phyloP scores from a whole-genome alignment of 2,888 invertebrate species.

The Agrochola lychnidis region DNA sequence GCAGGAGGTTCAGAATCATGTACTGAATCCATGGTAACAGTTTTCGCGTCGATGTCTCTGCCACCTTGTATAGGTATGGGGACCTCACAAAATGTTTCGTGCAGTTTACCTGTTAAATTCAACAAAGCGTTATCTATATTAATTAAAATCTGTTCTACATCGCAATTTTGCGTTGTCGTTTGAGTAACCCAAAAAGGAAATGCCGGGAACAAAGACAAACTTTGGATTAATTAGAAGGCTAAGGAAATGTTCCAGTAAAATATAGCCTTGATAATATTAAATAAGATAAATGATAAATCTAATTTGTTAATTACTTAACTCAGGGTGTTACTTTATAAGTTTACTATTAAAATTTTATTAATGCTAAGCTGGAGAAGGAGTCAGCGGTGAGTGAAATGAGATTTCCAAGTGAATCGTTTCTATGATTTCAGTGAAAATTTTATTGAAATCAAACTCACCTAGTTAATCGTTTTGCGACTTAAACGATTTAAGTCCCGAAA shows the following conservation, averaged over 20 bases:
- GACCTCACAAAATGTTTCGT: not conserved
- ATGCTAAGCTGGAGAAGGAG: constrained; percentile 3
- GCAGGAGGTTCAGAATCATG: too few species aligned
- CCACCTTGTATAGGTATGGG: too few species aligned
- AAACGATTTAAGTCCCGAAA: not conserved
- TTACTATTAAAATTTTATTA: constrained; percentile 23
- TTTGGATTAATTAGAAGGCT: constrained; percentile 18
- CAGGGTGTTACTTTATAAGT: constrained; percentile 16
- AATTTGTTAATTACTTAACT: constrained; percentile 17
- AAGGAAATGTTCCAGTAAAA: constrained; percentile 3
- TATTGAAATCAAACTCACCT: constrained; percentile 2
- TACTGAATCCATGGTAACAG: too few species aligned
- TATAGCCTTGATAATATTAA: not conserved
- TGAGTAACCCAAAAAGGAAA: not conserved
- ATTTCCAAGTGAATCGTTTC: not conserved
- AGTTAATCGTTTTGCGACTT: not conserved
- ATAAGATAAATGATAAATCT: constrained; percentile 12
- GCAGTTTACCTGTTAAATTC: not conserved
- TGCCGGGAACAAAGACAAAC: constrained; percentile 8
- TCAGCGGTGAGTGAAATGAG: constrained; percentile 6
- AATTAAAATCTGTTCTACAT: not conserved
- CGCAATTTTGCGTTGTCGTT: not conserved
- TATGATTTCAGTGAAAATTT: not conserved
- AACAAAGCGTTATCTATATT: not conserved
- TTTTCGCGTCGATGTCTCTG: too few species aligned